Conservation (phyloP, 2,113 vertebrate species). For the Callocephalon fimbriatum region DNA sequence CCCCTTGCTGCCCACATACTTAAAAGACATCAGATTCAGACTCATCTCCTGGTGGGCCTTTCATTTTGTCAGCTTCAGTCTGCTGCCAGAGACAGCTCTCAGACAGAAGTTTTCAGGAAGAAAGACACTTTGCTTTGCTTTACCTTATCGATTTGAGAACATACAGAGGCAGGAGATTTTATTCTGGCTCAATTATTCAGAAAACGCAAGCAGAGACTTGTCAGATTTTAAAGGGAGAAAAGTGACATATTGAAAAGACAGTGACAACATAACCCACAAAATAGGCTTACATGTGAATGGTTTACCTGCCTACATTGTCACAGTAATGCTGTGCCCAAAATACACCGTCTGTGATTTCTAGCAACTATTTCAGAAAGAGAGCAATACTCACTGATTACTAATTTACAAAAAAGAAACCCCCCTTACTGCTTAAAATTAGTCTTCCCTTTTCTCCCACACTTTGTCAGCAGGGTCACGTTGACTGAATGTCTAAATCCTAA, state of each 20-base stretch:
- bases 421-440: neutral
- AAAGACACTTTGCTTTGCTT: conserved; percentile 56
- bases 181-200: conserved; percentile 45
- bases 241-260: conserved; percentile 49
- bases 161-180: conserved; percentile 29
- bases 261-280: conserved; percentile 46
- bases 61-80: conserved; percentile 50
- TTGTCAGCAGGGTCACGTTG: neutral
- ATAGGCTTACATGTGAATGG: neutral
- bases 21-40: conserved; percentile 22
- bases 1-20: conserved; percentile 47
- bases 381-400: neutral
- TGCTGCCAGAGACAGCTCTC: conserved; percentile 26
- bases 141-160: conserved; percentile 40
- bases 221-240: conserved; percentile 31
- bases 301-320: conserved; percentile 32
- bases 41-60: conserved; percentile 53
- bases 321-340: neutral
- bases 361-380: neutral
- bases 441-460: neutral
- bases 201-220: conserved; percentile 37
- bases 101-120: conserved; percentile 42
- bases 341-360: neutral
- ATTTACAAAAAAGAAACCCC: neutral
- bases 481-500: neutral